Percentiles rank a stretch among this genome's conserved stretches.
Evolutionary conservation across 2,797 vertebrate genomes (phyloP).

Genomic region (Schizothorax lantsangensis): DNA sequence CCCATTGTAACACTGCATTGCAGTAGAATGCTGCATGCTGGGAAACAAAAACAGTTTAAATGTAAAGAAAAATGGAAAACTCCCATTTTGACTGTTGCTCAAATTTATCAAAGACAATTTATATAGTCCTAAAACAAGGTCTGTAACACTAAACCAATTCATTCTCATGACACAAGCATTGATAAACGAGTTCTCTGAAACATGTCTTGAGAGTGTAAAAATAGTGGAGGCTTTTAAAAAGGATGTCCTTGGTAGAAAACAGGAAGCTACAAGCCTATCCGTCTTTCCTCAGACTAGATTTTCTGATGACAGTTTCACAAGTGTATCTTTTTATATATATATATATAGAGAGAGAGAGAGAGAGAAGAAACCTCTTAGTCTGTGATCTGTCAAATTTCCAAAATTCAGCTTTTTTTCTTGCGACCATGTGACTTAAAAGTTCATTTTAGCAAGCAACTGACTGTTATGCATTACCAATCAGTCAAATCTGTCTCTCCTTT

Average conservation of each 20-base stretch:
- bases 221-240: conserved; percentile 11
- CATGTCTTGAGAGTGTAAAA: conserved; percentile 1
- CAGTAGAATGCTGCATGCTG: not conserved
- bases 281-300: conserved; percentile 15
- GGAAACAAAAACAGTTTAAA: not conserved
- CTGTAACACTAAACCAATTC: not conserved
- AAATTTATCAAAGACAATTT: not conserved
- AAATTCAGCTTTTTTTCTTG: not conserved
- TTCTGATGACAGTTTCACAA: not conserved
- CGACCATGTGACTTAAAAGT: not conserved
- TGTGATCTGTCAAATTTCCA: not conserved
- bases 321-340: not conserved
- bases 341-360: no score
- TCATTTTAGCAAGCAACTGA: not conserved
- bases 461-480: not conserved
- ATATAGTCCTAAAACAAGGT: not conserved
- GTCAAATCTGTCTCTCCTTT: not conserved
- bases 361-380: not conserved
- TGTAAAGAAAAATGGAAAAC: not conserved
- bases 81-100: not conserved
- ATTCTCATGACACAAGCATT: not conserved
- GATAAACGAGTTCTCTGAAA: not conserved
- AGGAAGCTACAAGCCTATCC: conserved; percentile 39
- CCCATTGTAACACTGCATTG: not conserved
- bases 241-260: conserved; percentile 45